Percentiles rank a stretch among this genome's conserved stretches.
phyloP scores from a whole-genome alignment of 2,888 invertebrate genomes.

The Icerya purchasi region DNA sequence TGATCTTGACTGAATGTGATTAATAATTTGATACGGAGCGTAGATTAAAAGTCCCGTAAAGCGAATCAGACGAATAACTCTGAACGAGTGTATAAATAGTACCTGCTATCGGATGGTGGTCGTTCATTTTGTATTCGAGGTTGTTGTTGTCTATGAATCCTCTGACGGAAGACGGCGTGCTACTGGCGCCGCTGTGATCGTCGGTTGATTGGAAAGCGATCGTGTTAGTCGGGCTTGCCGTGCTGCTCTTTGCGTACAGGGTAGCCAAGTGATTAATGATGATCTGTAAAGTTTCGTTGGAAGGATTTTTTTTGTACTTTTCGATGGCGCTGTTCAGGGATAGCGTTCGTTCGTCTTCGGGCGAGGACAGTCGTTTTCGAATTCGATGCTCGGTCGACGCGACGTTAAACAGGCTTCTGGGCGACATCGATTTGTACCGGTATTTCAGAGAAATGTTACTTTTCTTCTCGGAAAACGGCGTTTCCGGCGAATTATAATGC shows the following conservation, averaged over 20 bases:
- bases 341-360: background rate
- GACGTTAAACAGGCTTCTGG: background rate
- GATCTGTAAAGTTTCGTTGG: slow-evolving; percentile 9
- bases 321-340: slow-evolving; percentile 1
- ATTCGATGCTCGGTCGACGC: background rate
- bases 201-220: background rate
- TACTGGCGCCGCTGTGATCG: background rate
- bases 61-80: too few relatives aligned
- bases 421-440: background rate
- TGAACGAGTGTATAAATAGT: too few relatives aligned
- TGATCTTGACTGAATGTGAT: too few relatives aligned
- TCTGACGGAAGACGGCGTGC: background rate
- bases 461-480: background rate
- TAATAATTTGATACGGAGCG: too few relatives aligned
- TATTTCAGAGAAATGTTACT: background rate
- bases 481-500: background rate
- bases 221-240: background rate
- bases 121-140: background rate
- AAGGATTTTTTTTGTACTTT: slow-evolving; percentile 10
- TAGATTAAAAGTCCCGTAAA: too few relatives aligned
- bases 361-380: background rate
- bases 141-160: background rate
- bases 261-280: slow-evolving; percentile 11
- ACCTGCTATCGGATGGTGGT: too few relatives aligned
- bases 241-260: slow-evolving; percentile 8